Percentiles rank a stretch among this genome's conserved stretches.
phyloP scores from a whole-genome alignment of 2,888 invertebrate genomes.

The Pterostichus madidus region DNA sequence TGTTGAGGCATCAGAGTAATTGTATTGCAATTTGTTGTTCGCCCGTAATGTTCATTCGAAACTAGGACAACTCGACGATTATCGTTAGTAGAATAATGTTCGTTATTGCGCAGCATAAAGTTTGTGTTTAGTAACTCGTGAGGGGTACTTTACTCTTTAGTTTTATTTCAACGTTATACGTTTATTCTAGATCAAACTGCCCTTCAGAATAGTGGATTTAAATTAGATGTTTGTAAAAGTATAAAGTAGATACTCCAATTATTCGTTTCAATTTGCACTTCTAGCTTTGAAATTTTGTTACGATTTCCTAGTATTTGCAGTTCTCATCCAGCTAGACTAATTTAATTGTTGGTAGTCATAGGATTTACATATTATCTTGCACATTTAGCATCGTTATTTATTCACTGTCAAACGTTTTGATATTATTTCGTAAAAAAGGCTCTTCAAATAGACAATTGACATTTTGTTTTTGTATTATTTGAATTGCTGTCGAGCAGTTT shows the following conservation, averaged over 20 bases:
- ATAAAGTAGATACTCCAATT: background rate
- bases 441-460: too few relatives aligned
- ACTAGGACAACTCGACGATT: constrained; percentile 52
- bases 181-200: background rate
- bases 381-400: too few relatives aligned
- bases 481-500: too few relatives aligned
- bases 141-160: constrained; percentile 6
- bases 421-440: too few relatives aligned
- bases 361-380: too few relatives aligned
- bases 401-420: too few relatives aligned
- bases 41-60: constrained; percentile 35
- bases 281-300: background rate
- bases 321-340: too few relatives aligned
- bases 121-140: constrained; percentile 18
- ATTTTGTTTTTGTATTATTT: too few relatives aligned
- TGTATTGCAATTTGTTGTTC: constrained; percentile 53
- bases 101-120: constrained; percentile 9
- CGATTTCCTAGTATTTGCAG: background rate
- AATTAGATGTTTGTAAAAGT: background rate
- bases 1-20: constrained; percentile 27
- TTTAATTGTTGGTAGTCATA: too few relatives aligned
- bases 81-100: constrained; percentile 41
- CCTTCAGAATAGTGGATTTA: constrained; percentile 3
- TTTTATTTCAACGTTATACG: constrained; percentile 22
- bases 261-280: background rate